These are phyloP conservation scores for Ceryle rudis DNA, from an alignment of 2,797 vertebrate genomes.

Conservation along the genomic window DNA sequence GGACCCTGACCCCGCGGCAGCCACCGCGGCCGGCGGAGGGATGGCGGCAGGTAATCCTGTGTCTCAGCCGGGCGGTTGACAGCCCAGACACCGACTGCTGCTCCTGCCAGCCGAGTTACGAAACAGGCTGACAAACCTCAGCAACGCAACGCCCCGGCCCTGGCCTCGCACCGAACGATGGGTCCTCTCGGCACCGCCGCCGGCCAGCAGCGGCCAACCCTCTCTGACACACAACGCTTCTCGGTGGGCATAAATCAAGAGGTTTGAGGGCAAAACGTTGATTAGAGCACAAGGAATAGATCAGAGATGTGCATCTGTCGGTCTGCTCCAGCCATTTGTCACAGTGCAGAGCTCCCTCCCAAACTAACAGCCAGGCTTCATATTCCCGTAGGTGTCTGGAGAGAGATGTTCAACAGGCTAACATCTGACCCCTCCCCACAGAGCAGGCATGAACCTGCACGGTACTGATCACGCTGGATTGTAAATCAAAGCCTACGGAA, in stretches of 20 bases:
- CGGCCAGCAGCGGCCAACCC: not conserved
- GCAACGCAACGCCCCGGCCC: not conserved
- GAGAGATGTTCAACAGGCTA: not conserved
- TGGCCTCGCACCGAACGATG: not conserved
- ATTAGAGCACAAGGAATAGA: not conserved
- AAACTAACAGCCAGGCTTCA: not conserved
- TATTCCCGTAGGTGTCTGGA: not conserved
- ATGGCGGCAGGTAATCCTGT: not conserved
- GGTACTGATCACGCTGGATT: fast-evolving
- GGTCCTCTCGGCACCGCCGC: not conserved
- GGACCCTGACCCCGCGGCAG: not conserved
- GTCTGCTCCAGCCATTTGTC: not conserved
- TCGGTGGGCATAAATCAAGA: not conserved
- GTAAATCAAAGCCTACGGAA: not conserved
- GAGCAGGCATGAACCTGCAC: not conserved
- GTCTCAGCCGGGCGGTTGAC: no score
- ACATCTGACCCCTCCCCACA: not conserved
- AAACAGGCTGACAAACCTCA: not conserved
- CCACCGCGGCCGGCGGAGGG: not conserved
- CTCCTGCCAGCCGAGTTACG: no score
- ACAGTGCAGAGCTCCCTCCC: not conserved
- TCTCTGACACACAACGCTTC: not conserved
- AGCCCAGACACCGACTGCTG: not conserved
- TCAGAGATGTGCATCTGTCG: not conserved
- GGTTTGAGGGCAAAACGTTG: not conserved